Percentiles rank a stretch among this genome's conserved stretches.
Conservation (phyloP, 2,113 vertebrate genomes). For the Chionis minor region DNA sequence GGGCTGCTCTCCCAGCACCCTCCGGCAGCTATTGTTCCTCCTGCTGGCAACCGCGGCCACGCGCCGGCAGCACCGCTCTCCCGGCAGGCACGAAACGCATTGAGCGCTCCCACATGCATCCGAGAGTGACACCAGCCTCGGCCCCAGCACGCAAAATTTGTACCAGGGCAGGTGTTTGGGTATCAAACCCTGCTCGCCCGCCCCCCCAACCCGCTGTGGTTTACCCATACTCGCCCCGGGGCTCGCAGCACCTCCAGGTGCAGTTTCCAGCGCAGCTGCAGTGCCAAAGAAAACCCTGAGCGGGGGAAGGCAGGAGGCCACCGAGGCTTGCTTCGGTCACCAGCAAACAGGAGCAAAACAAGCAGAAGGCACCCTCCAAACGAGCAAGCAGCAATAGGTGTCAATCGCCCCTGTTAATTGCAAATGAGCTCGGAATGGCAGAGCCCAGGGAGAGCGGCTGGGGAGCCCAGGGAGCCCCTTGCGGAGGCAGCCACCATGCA, state of each 20-base stretch:
- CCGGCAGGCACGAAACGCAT: fast-evolving
- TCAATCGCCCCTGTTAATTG: fast-evolving
- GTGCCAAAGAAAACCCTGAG: neutral
- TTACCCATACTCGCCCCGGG: neutral
- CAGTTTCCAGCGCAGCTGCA: neutral
- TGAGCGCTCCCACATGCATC: fast-evolving
- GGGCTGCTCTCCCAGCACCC: neutral
- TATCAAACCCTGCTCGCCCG: neutral
- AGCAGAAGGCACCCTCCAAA: neutral
- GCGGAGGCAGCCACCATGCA: neutral
- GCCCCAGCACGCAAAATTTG: neutral
- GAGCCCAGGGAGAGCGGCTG: neutral
- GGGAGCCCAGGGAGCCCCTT: neutral
- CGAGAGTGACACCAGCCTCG: fast-evolving
- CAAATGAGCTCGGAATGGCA: neutral
- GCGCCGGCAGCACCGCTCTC: neutral
- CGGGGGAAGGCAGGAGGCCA: neutral
- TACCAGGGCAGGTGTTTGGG: too few relatives aligned
- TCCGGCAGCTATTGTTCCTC: neutral
- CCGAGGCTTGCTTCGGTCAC: neutral
- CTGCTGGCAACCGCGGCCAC: fast-evolving
- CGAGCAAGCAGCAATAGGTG: neutral
- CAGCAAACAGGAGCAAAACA: neutral
- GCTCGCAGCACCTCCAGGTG: neutral
- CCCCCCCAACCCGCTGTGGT: neutral